phyloP scores from a whole-genome alignment of 2,113 vertebrate genomes.

The Gavia stellata region DNA sequence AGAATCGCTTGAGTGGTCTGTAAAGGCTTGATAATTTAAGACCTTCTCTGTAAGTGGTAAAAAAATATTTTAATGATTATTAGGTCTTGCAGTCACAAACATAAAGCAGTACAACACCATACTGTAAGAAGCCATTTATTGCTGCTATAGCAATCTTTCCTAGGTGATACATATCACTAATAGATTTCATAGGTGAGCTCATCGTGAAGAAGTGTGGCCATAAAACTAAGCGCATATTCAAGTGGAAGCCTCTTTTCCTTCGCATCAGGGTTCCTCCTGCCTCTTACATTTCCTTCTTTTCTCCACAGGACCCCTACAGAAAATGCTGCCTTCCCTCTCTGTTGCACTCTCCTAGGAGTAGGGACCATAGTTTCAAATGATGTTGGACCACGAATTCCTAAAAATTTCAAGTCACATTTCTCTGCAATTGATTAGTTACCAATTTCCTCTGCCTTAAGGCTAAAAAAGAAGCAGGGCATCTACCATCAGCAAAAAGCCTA shows the following conservation, averaged over 20 bases:
- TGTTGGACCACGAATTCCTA: not conserved
- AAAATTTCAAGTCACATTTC: not conserved
- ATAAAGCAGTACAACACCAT: not conserved
- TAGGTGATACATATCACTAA: rapidly evolving
- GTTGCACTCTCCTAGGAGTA: not conserved
- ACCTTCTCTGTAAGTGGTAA: not conserved
- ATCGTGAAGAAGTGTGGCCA: not conserved
- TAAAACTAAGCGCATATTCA: not conserved
- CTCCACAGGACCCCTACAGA: not conserved
- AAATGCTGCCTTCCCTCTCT: not conserved
- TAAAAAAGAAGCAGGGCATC: not conserved
- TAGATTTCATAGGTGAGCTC: not conserved
- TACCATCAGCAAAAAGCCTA: not conserved
- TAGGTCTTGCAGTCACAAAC: not conserved
- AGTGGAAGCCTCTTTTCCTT: not conserved
- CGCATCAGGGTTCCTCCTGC: not conserved
- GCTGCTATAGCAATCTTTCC: not conserved
- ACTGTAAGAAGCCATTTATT: not conserved
- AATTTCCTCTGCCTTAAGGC: not conserved
- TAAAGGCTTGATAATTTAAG: not conserved
- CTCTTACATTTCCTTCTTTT: not conserved
- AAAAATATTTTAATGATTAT: not conserved
- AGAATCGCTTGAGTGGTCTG: not conserved
- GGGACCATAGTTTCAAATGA: not conserved
- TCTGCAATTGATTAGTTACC: not conserved